A percentile compares a stretch with the other conserved stretches of the same genome.
Evolutionary conservation across 2,888 invertebrate genomes (phyloP).

Genomic region (Meandrusa payeni): DNA sequence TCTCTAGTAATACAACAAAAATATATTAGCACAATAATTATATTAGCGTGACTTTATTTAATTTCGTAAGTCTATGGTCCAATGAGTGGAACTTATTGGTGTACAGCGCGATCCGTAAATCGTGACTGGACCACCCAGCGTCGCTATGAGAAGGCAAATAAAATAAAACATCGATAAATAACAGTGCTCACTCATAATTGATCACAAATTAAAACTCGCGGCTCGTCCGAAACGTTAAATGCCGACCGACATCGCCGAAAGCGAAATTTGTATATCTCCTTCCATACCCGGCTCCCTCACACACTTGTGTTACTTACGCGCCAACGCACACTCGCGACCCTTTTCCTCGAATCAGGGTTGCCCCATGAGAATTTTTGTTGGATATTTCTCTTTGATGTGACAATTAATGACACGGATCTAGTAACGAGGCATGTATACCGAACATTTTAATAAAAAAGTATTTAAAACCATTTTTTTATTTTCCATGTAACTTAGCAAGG

Average conservation of each 20-base stretch:
- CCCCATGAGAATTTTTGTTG: slow-evolving; percentile 29
- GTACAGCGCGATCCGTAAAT: slow-evolving; percentile 63
- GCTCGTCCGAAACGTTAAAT: slow-evolving; percentile 75
- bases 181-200: slow-evolving; percentile 79
- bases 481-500: too few species aligned
- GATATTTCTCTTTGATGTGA: slow-evolving; percentile 23
- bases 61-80: slow-evolving; percentile 51
- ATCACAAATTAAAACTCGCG: slow-evolving; percentile 80
- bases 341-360: slow-evolving; percentile 32
- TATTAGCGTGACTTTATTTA: slow-evolving; percentile 37
- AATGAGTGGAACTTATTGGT: slow-evolving; percentile 73
- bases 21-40: too few species aligned
- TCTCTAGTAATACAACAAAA: too few species aligned
- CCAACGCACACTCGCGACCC: slow-evolving; percentile 34
- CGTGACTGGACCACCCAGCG: slow-evolving; percentile 79
- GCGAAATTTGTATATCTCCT: slow-evolving; percentile 62
- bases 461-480: too few species aligned
- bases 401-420: slow-evolving; percentile 17
- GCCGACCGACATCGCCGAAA: slow-evolving; percentile 67
- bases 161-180: slow-evolving; percentile 80
- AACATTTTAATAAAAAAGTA: too few species aligned
- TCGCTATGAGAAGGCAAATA: slow-evolving; percentile 73
- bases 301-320: slow-evolving; percentile 35
- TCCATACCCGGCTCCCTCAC: slow-evolving; percentile 30
- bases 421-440: slow-evolving; percentile 14